A percentile compares a stretch with the other conserved stretches of the same genome.
These are phyloP conservation scores for Sphenopsis melanotis DNA, from an alignment of 2,797 vertebrate species.

Conservation along the genomic window DNA sequence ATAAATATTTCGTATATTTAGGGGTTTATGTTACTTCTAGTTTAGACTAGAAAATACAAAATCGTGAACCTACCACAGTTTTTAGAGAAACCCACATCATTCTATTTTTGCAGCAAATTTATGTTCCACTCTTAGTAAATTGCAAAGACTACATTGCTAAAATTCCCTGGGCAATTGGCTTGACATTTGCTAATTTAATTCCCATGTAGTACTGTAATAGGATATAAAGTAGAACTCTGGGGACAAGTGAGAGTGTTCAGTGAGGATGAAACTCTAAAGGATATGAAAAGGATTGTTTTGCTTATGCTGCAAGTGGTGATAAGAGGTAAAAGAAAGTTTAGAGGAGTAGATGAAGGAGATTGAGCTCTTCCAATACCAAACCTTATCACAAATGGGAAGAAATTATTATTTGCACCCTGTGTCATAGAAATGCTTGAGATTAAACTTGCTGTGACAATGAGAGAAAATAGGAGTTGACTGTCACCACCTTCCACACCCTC, in stretches of 20 bases:
- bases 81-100: background rate
- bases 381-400: background rate
- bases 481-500: background rate
- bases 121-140: background rate
- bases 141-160: background rate
- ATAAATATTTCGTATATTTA: background rate
- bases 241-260: background rate
- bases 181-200: constrained; percentile 24
- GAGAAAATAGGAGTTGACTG: background rate
- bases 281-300: background rate
- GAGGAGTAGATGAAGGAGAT: background rate
- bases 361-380: background rate
- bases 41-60: background rate
- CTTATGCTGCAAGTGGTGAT: background rate
- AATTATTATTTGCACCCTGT: background rate
- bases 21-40: background rate
- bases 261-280: background rate
- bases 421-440: background rate
- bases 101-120: background rate
- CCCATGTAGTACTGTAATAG: background rate
- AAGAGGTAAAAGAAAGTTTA: background rate
- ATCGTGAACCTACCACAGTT: background rate
- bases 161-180: background rate
- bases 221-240: constrained; percentile 38
- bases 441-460: background rate